Evolutionary conservation across 2,113 vertebrate genomes (phyloP).

Genomic region (Rhea americana): DNA sequence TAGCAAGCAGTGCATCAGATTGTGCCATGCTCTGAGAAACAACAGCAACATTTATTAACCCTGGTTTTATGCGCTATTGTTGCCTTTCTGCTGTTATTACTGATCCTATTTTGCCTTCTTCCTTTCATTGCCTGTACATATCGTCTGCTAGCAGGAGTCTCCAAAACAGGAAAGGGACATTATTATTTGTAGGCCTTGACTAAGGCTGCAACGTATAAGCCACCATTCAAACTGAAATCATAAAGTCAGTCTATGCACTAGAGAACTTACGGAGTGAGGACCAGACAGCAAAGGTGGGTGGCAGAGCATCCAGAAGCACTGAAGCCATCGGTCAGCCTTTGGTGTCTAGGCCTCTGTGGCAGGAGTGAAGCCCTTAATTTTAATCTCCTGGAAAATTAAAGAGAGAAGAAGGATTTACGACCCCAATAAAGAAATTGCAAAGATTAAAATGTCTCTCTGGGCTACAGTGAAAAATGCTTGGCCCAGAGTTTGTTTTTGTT

Average conservation of each 20-base stretch:
- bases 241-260: background rate
- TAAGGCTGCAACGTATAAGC: background rate
- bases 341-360: background rate
- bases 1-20: background rate
- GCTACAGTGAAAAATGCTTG: slow-evolving; percentile 39
- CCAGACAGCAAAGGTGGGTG: background rate
- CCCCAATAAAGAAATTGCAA: slow-evolving; percentile 49
- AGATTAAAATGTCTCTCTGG: slow-evolving; percentile 31
- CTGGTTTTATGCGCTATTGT: background rate
- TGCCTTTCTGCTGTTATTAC: background rate
- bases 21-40: background rate
- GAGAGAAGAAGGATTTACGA: slow-evolving; percentile 49
- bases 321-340: background rate
- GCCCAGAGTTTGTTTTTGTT: slow-evolving; percentile 39
- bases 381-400: slow-evolving; percentile 34
- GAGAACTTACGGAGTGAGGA: background rate
- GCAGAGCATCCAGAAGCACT: background rate
- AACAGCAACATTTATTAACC: slow-evolving; percentile 9
- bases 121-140: background rate
- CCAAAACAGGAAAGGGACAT: background rate
- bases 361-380: slow-evolving; percentile 60
- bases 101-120: background rate
- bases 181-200: background rate
- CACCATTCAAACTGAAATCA: background rate
- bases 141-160: background rate